A percentile compares a stretch with the other conserved stretches of the same genome.
Conservation (phyloP, 2,797 vertebrate species). For the Syngnathus acus region DNA sequence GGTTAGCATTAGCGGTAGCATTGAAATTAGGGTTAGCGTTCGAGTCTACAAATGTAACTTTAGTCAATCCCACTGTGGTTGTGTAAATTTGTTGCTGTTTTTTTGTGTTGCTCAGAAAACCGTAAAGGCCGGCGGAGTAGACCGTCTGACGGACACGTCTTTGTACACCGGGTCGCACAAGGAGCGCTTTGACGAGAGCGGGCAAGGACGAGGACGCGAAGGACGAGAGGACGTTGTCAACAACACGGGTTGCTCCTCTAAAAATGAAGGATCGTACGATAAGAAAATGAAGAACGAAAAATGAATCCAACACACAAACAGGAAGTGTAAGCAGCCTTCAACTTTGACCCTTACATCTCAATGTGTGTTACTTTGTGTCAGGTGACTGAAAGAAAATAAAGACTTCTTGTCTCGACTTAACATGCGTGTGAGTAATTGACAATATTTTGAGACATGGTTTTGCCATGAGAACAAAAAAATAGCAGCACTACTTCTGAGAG, state of each 20-base stretch:
- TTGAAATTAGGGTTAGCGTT: neutral
- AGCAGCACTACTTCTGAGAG: too few relatives aligned
- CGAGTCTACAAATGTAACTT: neutral
- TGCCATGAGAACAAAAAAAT: too few relatives aligned
- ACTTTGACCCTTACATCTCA: neutral
- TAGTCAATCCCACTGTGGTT: neutral
- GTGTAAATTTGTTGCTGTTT: neutral
- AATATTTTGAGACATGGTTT: too few relatives aligned
- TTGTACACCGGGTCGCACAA: constrained; percentile 93
- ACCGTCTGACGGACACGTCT: constrained; percentile 85
- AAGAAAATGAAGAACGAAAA: constrained; percentile 74
- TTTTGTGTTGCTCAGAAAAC: constrained; percentile 73
- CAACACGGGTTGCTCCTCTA: constrained; percentile 86
- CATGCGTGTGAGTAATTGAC: neutral
- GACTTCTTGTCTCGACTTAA: neutral
- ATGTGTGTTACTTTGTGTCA: neutral
- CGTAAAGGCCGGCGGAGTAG: constrained; percentile 75
- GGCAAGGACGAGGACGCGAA: constrained; percentile 83
- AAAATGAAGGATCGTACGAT: constrained; percentile 84
- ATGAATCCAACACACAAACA: constrained; percentile 4
- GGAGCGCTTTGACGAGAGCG: constrained; percentile 84
- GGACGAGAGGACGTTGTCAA: constrained; percentile 88
- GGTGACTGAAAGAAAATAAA: neutral
- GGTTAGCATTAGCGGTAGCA: too few relatives aligned
- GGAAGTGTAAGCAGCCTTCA: neutral